phyloP scores from a whole-genome alignment of 2,797 vertebrate genomes.

The Cyclura pinguis region DNA sequence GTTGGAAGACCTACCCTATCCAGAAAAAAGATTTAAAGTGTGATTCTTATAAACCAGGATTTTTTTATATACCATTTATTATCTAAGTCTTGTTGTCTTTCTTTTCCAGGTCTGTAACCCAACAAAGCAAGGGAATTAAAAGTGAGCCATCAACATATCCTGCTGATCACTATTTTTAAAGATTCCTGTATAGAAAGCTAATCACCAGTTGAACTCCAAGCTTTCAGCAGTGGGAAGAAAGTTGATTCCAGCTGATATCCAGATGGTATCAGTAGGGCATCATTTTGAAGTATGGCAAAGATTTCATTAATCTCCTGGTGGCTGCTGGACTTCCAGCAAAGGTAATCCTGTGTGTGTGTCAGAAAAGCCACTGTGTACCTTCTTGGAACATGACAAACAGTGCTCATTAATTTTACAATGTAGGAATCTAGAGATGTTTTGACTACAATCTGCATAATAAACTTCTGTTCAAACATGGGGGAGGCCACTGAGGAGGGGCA shows the following conservation, averaged over 20 bases:
- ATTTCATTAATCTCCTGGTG: conserved; percentile 57
- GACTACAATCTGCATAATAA: conserved; percentile 46
- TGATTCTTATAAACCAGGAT: conserved; percentile 22
- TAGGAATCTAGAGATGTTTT: conserved; percentile 39
- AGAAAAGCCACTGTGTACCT: conserved; percentile 19
- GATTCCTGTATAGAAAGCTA: conserved; percentile 44
- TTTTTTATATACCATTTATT: conserved; percentile 54
- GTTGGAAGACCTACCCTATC: conserved; percentile 50
- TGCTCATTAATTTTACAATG: conserved; percentile 52
- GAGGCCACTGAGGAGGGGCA: conserved; percentile 23
- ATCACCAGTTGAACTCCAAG: conserved; percentile 51
- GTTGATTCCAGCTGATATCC: conserved; percentile 53
- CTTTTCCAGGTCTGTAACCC: conserved; percentile 48
- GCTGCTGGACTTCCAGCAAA: conserved; percentile 63
- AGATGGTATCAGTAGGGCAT: conserved; percentile 61
- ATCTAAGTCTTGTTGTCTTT: conserved; percentile 47
- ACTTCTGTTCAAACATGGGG: conserved; percentile 51
- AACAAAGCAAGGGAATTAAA: conserved; percentile 49
- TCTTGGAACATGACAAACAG: conserved; percentile 43
- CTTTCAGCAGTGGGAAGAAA: conserved; percentile 34
- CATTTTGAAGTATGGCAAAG: conserved; percentile 56
- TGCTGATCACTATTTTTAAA: conserved; percentile 56
- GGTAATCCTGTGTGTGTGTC: conserved; percentile 20
- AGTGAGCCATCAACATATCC: conserved; percentile 27
- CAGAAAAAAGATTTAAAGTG: conserved; percentile 59